A percentile compares a stretch with the other conserved stretches of the same genome.
These are phyloP conservation scores for Lamellibrachia satsuma DNA, from an alignment of 2,888 invertebrate species.

Conservation along the genomic window DNA sequence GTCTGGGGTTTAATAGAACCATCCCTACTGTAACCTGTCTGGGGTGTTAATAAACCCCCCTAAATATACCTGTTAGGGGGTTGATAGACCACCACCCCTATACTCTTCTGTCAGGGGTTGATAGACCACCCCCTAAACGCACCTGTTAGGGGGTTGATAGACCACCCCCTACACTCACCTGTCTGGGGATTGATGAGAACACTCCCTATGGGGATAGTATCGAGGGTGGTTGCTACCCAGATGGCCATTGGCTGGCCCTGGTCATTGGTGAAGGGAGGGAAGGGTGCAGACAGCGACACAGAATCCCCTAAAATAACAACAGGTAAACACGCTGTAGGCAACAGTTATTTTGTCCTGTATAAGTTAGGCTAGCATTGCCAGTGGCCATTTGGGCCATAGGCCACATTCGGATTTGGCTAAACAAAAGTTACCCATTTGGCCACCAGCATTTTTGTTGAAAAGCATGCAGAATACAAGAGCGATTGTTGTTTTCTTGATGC, in stretches of 20 bases:
- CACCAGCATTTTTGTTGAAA: no score
- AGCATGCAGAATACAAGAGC: no score
- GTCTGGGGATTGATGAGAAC: slow-evolving; percentile 83
- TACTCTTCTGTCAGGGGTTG: neutral
- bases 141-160: neutral
- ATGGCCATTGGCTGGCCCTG: slow-evolving; percentile 39
- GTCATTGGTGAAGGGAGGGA: slow-evolving; percentile 38
- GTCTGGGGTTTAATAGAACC: no score
- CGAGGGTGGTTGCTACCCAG: slow-evolving; percentile 88
- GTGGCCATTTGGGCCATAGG: neutral
- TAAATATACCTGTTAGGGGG: no score
- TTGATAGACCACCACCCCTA: no score
- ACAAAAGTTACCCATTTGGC: no score
- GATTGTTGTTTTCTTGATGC: no score
- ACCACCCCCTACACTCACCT: slow-evolving; percentile 44
- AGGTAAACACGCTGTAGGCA: neutral
- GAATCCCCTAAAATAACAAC: neutral
- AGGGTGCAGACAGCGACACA: neutral
- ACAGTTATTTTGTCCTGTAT: slow-evolving; percentile 23
- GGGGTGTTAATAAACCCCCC: no score
- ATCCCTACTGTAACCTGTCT: no score
- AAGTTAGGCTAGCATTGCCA: neutral
- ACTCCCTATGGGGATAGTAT: slow-evolving; percentile 86
- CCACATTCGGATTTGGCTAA: no score
- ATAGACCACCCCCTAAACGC: neutral